Conservation (phyloP, 2,888 invertebrate species). For the Heterodera filipjevi region DNA sequence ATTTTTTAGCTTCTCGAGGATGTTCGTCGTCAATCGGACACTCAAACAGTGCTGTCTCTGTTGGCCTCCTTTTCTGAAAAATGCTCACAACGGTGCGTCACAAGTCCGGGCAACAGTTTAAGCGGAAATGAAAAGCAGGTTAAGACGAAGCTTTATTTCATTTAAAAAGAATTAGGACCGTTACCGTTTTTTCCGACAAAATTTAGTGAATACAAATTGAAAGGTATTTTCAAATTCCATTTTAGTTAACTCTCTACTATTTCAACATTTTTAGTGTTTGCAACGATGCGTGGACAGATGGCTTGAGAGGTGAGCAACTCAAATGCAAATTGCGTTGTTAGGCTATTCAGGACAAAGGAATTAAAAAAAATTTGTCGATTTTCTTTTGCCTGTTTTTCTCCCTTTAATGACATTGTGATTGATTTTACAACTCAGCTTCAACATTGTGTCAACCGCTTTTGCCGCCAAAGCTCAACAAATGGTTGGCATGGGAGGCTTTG, state of each 20-base stretch:
- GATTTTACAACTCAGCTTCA: not conserved
- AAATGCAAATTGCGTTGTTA: no score
- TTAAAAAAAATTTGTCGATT: no score
- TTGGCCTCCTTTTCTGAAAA: not conserved
- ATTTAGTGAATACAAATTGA: no score
- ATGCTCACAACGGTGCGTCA: not conserved
- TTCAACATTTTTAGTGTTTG: not conserved
- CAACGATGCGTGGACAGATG: conserved; percentile 7
- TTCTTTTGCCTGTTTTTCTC: no score
- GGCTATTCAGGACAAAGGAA: no score
- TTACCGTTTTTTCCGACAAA: no score
- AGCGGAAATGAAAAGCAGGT: not conserved
- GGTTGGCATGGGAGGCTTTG: not conserved
- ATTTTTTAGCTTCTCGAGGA: not conserved
- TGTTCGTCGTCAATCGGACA: not conserved
- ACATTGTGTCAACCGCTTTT: not conserved
- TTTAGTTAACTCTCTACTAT: no score
- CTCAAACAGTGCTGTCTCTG: not conserved
- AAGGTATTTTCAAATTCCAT: no score
- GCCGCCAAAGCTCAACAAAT: not conserved
- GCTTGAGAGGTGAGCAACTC: not conserved
- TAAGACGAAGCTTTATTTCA: no score
- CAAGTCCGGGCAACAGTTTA: not conserved
- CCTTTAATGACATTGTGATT: not conserved
- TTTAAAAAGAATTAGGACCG: no score